phyloP scores from a whole-genome alignment of 2,888 invertebrate species.

The Drosophila borborema region DNA sequence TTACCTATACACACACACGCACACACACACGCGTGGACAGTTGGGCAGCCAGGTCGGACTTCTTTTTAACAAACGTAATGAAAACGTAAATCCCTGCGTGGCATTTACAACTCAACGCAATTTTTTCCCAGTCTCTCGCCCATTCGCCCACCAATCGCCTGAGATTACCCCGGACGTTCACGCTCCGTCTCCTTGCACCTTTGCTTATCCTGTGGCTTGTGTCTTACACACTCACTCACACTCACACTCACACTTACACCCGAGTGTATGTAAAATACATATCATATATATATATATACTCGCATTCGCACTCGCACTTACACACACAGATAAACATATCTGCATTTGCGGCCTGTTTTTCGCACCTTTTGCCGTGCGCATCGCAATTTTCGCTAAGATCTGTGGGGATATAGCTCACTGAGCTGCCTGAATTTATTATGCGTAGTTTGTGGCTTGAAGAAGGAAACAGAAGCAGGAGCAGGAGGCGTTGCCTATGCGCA shows the following conservation, averaged over 20 bases:
- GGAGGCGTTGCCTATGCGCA: neutral
- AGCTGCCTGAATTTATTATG: slow-evolving; percentile 70
- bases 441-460: slow-evolving; percentile 32
- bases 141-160: slow-evolving; percentile 49
- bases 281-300: slow-evolving; percentile 8
- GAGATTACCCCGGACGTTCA: slow-evolving; percentile 60
- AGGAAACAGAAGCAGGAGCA: neutral
- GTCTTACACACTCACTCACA: slow-evolving; percentile 1
- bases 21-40: neutral
- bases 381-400: slow-evolving; percentile 41
- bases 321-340: slow-evolving; percentile 32
- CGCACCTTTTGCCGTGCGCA: slow-evolving; percentile 16
- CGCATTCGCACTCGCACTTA: slow-evolving; percentile 1
- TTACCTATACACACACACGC: slow-evolving; percentile 14
- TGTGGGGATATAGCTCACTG: slow-evolving; percentile 50
- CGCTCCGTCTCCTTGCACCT: slow-evolving; percentile 28
- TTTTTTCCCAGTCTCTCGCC: slow-evolving; percentile 34
- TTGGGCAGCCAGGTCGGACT: slow-evolving; percentile 14
- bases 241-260: neutral
- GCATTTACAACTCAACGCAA: slow-evolving; percentile 78
- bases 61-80: slow-evolving; percentile 70
- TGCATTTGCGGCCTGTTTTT: slow-evolving; percentile 25
- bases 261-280: slow-evolving; percentile 8
- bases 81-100: slow-evolving; percentile 77
- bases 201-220: slow-evolving; percentile 24